Percentiles rank a stretch among this genome's conserved stretches.
Conservation (phyloP, 2,113 vertebrate genomes). For the Riparia riparia region DNA sequence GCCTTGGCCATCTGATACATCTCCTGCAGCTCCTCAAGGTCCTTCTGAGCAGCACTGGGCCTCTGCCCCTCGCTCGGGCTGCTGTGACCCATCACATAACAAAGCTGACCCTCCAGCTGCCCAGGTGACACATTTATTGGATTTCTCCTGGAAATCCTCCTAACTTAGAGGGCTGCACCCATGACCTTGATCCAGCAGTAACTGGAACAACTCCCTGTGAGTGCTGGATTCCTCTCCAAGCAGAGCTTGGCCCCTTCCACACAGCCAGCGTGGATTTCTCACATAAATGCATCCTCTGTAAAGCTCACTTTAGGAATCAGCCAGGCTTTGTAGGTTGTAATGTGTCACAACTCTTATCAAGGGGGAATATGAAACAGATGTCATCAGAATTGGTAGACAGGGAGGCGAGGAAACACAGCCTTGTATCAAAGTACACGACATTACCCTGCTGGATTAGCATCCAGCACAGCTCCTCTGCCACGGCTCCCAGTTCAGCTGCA, state of each 20-base stretch:
- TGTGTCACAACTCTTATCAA: conserved; percentile 36
- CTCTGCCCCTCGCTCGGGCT: background rate
- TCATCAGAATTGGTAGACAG: conserved; percentile 2
- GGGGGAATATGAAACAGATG: conserved; percentile 31
- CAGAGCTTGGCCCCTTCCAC: conserved; percentile 9
- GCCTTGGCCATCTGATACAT: background rate
- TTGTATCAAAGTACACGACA: conserved; percentile 44
- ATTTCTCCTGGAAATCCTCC: background rate
- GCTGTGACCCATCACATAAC: background rate
- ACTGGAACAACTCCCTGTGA: background rate
- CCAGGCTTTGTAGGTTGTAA: background rate
- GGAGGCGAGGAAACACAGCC: conserved; percentile 26
- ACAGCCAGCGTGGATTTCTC: background rate
- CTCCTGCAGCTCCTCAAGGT: background rate
- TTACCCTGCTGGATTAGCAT: conserved; percentile 35
- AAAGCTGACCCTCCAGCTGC: background rate
- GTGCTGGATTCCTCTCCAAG: background rate
- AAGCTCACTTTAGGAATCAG: conserved; percentile 1
- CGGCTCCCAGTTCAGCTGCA: background rate
- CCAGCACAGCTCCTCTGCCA: background rate
- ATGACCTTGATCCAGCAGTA: background rate
- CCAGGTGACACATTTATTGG: background rate
- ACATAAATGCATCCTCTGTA: background rate
- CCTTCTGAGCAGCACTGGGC: background rate
- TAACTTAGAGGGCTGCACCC: background rate